A percentile compares a stretch with the other conserved stretches of the same genome.
These are phyloP conservation scores for Echinarachnius parma DNA, from an alignment of 53 echinoderm and acorn worm species.

Conservation along the genomic window DNA sequence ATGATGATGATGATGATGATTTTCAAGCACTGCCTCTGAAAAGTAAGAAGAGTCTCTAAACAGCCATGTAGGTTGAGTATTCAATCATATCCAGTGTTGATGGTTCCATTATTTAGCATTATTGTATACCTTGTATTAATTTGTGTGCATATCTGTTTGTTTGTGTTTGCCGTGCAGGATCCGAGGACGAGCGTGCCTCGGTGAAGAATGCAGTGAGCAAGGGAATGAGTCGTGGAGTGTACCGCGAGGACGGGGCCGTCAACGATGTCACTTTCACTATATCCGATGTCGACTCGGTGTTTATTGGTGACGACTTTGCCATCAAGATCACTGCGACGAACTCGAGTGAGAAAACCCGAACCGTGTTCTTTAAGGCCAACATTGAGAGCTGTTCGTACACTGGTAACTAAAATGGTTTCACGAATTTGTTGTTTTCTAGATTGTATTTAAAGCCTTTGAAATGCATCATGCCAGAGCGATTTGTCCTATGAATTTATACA, in stretches of 20 bases:
- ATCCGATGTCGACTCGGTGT: background rate
- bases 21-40: no score
- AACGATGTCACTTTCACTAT: conserved; percentile 12
- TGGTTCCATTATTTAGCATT: no score
- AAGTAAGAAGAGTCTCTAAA: no score
- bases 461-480: no score
- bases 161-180: background rate
- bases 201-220: conserved; percentile 31
- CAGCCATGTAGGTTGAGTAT: no score
- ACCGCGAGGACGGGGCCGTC: conserved; percentile 15
- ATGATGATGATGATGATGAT: no score
- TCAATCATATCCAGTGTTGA: no score
- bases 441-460: no score
- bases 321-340: conserved; percentile 3
- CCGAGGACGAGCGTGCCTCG: conserved; percentile 18
- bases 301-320: conserved; percentile 11
- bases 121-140: no score
- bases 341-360: background rate
- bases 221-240: conserved; percentile 8
- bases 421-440: no score
- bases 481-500: no score
- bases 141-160: no score
- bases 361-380: conserved; percentile 9
- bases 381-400: conserved; percentile 19
- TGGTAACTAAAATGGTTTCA: background rate